Evolutionary conservation across 2,888 invertebrate species (phyloP).

Genomic region (Drosophila kambysellisi): DNA sequence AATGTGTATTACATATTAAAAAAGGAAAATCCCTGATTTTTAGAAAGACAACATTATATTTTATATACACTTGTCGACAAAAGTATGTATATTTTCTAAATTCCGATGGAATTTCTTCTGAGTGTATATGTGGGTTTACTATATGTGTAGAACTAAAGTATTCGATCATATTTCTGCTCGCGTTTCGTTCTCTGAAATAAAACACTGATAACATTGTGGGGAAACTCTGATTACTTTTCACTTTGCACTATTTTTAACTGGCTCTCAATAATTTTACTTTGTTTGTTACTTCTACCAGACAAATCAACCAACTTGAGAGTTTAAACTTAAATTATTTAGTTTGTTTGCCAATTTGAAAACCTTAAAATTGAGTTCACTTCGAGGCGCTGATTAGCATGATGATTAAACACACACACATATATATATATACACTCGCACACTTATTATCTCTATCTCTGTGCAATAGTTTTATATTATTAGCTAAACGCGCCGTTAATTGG

Average conservation of each 20-base stretch:
- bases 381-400: conserved; percentile 43
- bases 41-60: not conserved
- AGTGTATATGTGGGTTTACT: not conserved
- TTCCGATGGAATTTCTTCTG: not conserved
- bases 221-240: not conserved
- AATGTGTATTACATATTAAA: not conserved
- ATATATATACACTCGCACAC: not conserved
- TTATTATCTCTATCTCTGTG: not conserved
- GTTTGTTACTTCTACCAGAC: no score
- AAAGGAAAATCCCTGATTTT: no score
- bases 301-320: conserved; percentile 16
- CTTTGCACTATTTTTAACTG: not conserved
- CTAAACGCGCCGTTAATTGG: conserved; percentile 16
- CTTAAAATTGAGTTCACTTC: conserved; percentile 36
- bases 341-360: conserved; percentile 33
- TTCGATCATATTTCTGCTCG: not conserved
- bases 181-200: not conserved
- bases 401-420: not conserved
- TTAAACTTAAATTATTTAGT: conserved; percentile 19
- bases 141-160: not conserved
- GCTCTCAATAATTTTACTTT: not conserved
- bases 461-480: conserved; percentile 2
- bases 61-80: not conserved
- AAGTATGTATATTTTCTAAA: not conserved
- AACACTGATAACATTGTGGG: not conserved